Evolutionary conservation across 2,113 vertebrate species (phyloP).

Genomic region (Cephalopholis sonnerati): DNA sequence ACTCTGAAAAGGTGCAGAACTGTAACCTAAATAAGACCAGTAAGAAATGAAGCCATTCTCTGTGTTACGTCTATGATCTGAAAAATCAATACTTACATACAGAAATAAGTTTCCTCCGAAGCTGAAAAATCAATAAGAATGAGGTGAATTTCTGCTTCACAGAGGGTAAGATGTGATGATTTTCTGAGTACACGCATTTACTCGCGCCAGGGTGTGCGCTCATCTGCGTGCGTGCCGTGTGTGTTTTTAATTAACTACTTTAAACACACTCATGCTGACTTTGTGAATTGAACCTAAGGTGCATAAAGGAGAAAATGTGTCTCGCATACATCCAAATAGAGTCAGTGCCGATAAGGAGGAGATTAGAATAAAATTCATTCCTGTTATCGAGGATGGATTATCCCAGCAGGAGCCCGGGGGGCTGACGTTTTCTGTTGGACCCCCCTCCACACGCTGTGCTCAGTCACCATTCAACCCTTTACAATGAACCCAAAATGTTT

Average conservation of each 20-base stretch:
- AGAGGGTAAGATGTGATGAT: slow-evolving; percentile 9
- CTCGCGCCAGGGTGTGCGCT: not conserved
- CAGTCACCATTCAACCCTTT: slow-evolving; percentile 29
- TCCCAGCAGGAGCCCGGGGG: slow-evolving; percentile 40
- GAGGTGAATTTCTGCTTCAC: not conserved
- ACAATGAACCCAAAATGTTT: slow-evolving; percentile 17
- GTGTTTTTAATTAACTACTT: slow-evolving; percentile 70
- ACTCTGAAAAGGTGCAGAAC: not conserved
- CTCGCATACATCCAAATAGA: slow-evolving; percentile 43
- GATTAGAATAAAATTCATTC: slow-evolving; percentile 64
- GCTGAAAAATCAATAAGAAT: not conserved
- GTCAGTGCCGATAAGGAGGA: slow-evolving; percentile 46
- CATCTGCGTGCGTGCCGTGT: not conserved
- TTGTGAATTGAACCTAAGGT: slow-evolving; percentile 49
- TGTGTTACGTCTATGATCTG: not conserved
- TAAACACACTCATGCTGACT: slow-evolving; percentile 65
- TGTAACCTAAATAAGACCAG: not conserved
- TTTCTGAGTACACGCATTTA: not conserved
- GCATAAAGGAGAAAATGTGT: slow-evolving; percentile 50
- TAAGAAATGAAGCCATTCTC: not conserved
- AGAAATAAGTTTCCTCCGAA: not conserved
- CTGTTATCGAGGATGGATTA: slow-evolving; percentile 47
- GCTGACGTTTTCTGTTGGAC: slow-evolving; percentile 18
- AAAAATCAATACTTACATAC: not conserved
- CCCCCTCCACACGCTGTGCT: not conserved